Percentiles rank a stretch among this genome's conserved stretches.
Evolutionary conservation across 2,113 vertebrate genomes (phyloP).

Genomic region (Lepisosteus osseus): DNA sequence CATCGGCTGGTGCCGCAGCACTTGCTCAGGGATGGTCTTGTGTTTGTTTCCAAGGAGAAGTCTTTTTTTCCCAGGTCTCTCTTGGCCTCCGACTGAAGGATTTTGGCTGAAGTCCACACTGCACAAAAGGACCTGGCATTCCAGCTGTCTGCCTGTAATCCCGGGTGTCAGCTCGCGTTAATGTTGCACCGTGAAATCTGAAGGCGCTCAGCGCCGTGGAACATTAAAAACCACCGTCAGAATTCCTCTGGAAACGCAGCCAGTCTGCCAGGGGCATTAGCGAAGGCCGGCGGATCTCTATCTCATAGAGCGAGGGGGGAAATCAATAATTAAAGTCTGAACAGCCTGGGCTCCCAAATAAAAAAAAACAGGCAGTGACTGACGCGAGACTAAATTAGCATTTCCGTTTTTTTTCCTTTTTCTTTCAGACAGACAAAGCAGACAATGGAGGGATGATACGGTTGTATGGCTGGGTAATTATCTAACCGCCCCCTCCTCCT

Average conservation of each 20-base stretch:
- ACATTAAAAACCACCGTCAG: slow-evolving; percentile 90
- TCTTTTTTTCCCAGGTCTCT: slow-evolving; percentile 90
- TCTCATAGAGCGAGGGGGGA: slow-evolving; percentile 43
- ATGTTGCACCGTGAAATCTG: slow-evolving; percentile 97
- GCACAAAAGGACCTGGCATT: slow-evolving; percentile 96
- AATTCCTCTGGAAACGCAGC: slow-evolving; percentile 85
- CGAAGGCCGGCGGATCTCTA: slow-evolving; percentile 64
- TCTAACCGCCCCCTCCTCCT: slow-evolving; percentile 37
- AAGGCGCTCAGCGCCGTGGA: slow-evolving; percentile 87
- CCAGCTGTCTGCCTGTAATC: slow-evolving; percentile 98
- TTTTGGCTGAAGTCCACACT: slow-evolving; percentile 91
- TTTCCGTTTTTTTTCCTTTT: slow-evolving; percentile 55
- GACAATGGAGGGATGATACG: slow-evolving; percentile 60
- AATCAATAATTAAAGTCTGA: slow-evolving; percentile 26
- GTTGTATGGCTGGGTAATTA: slow-evolving; percentile 60
- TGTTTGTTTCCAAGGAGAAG: slow-evolving; percentile 79
- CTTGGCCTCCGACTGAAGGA: slow-evolving; percentile 84
- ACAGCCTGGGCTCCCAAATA: slow-evolving; percentile 34
- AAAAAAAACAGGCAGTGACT: slow-evolving; percentile 42
- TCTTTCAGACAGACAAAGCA: slow-evolving; percentile 41
- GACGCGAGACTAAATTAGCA: slow-evolving; percentile 58
- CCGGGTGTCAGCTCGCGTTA: slow-evolving; percentile 98
- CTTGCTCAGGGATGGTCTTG: slow-evolving; percentile 51
- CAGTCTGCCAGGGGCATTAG: slow-evolving; percentile 70
- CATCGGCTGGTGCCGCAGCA: slow-evolving; percentile 52